Evolutionary conservation across 2,888 invertebrate species (phyloP), one percentile per base, ranked within the genome.

Genomic region (Rugalucina vietnamica): DNA sequence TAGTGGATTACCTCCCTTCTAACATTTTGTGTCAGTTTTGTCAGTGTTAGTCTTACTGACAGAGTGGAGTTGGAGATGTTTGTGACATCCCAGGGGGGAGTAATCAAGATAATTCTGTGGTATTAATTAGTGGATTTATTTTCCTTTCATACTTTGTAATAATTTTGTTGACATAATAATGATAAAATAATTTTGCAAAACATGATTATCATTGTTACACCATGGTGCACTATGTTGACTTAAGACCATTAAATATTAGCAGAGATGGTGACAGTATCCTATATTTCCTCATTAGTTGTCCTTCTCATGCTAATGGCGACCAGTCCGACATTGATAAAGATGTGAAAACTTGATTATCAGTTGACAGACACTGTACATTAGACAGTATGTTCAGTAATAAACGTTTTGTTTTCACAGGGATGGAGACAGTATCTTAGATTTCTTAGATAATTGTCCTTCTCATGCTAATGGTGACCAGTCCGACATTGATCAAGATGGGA

Each of bases 271-370:
- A 92, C 70, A 88, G 91, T 50, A 86, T 90, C 10, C 86, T 91
- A 32, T 91, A 92, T 49, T 82, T 74, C 24, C 86, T 90, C 57
- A 91, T 91, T 73, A 92, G 90, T 81, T 91, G 91, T 84, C 86
- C 87, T 10, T 78, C 70, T 5, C 77, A 86, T 32, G 87, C 89
- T 2, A 92, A 92, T 74, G 80, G 85, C 74, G 90, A 90, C 79
- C 92, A 92, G 80, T 84, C 87, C 1, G 91, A 92, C 79, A 97
- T 87, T 12, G 91, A 92, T 71, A 79, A 82, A 0, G 90, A 92
- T 71, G 88, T 88, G 5, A 80, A 82, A 34, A 91, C 91, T 81
- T n/a, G n/a, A n/a, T n/a, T n/a, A n/a, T n/a, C n/a, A n/a, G n/a
- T n/a, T n/a, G n/a, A n/a, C n/a, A n/a, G n/a, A n/a, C n/a, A n/a